Percentiles rank a stretch among this genome's conserved stretches.
Conservation (phyloP, 2,888 invertebrate genomes). For the Baronia brevicornis region DNA sequence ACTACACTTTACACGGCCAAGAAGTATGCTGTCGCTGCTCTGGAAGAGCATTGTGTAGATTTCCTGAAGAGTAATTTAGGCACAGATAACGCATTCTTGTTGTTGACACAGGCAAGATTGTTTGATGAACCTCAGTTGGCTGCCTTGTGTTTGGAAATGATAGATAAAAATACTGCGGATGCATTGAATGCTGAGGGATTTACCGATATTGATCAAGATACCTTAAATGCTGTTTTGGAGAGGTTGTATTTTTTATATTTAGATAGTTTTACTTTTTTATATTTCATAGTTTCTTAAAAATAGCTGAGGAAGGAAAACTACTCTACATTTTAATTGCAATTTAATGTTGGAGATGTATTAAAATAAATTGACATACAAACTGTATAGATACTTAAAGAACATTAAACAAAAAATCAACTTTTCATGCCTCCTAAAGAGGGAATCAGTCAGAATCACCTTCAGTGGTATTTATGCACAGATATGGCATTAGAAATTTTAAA, state of each 20-base stretch:
- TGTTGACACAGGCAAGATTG: conserved; percentile 85
- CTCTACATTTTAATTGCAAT: too few relatives aligned
- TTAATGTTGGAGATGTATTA: too few relatives aligned
- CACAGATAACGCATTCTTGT: conserved; percentile 88
- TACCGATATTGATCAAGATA: conserved; percentile 87
- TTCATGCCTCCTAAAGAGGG: too few relatives aligned
- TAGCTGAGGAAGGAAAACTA: too few relatives aligned
- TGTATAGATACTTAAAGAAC: too few relatives aligned
- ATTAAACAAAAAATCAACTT: too few relatives aligned
- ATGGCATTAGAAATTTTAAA: too few relatives aligned
- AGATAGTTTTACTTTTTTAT: conserved; percentile 11
- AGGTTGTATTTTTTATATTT: conserved; percentile 36
- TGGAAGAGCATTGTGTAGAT: conserved; percentile 89
- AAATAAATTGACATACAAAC: too few relatives aligned
- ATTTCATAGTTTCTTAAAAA: neutral
- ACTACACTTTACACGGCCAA: conserved; percentile 90
- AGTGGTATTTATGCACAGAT: too few relatives aligned
- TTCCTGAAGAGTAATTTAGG: conserved; percentile 83
- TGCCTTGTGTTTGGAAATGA: conserved; percentile 86
- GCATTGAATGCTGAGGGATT: conserved; percentile 87
- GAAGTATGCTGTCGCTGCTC: conserved; percentile 88
- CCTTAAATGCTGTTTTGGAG: conserved; percentile 83
- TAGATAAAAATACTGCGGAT: conserved; percentile 88
- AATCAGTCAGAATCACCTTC: too few relatives aligned
- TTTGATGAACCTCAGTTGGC: conserved; percentile 90